Evolutionary conservation across 2,888 invertebrate genomes (phyloP).

Genomic region (Amiota mariae): DNA sequence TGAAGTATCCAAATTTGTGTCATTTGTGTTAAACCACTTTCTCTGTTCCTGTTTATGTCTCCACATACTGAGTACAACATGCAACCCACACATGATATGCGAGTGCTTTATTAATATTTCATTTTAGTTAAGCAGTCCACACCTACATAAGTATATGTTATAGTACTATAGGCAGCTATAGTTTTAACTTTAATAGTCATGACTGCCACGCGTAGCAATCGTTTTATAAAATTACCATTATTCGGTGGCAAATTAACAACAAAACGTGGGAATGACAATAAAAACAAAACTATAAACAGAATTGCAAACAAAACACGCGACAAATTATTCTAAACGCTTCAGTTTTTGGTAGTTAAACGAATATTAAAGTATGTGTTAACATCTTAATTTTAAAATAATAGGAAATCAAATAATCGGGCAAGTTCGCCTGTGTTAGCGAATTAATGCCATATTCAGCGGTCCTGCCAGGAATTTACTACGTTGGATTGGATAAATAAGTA

Average conservation of each 20-base stretch:
- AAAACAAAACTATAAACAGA: background rate
- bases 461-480: no score
- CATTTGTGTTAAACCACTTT: background rate
- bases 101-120: background rate
- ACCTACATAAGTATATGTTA: background rate
- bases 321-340: conserved; percentile 20
- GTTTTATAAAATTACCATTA: conserved; percentile 51
- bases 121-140: background rate
- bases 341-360: background rate
- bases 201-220: background rate
- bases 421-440: no score
- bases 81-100: conserved; percentile 6
- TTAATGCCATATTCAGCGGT: no score
- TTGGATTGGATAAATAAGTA: no score
- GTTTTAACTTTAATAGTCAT: no score
- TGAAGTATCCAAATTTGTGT: no score
- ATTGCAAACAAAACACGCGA: background rate
- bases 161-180: no score
- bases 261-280: background rate
- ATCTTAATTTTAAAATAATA: background rate
- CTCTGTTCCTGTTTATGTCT: background rate
- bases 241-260: conserved; percentile 44
- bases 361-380: background rate
- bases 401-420: no score
- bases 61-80: background rate